Base-by-base conservation (phyloP, 2,797 vertebrate genomes). In the Allobates femoralis region DNA sequence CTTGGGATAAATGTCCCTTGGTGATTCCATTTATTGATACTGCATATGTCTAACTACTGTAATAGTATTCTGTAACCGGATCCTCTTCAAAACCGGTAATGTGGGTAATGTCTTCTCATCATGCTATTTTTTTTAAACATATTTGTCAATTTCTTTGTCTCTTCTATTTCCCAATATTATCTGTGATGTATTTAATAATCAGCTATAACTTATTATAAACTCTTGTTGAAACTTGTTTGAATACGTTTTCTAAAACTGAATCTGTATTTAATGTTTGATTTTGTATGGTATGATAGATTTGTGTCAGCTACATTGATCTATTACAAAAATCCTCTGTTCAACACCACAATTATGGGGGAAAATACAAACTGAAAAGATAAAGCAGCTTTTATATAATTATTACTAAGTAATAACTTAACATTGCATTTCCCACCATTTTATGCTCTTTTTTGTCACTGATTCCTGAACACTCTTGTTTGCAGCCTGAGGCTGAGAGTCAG, bases 1-100 rank as follows among this genome's bases (percentile, higher is more conserved):
- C 37, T 76, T 84, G 82, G 58, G 71, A 64, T 50, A 64, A 84
- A 64, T 60, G 58, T 60, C 53, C 26, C 83, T n/a, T 37, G 41
- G 14, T 55, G 56, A 10, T 77, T 74, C 34, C 32, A 19, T 78
- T 16, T 85, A 78, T 69, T 67, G 60, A 85, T 78, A 41, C n/a
- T 66, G 46, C 62, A 78, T 78, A 77, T 84, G 32, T 78, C 64
- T 85, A 85, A 53, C 62, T 12, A 76, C 37, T 41, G 56, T 46
- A 84, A 83, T 83, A 56, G n/a, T 51, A 62, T 76, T 18, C 82
- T 23, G 71, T 32, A 84, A 84, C 56, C 50, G 30, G n/a, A 37
- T 73, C 34, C 21, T 23, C 18, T 19, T 75, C 11, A 60, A 46
- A 41, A 62, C 41, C 37, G 32, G n/a, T 41, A 58, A 62, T 84